Conservation (phyloP, 1,140 invertebrate species). For the Drosophila oshimai region DNA sequence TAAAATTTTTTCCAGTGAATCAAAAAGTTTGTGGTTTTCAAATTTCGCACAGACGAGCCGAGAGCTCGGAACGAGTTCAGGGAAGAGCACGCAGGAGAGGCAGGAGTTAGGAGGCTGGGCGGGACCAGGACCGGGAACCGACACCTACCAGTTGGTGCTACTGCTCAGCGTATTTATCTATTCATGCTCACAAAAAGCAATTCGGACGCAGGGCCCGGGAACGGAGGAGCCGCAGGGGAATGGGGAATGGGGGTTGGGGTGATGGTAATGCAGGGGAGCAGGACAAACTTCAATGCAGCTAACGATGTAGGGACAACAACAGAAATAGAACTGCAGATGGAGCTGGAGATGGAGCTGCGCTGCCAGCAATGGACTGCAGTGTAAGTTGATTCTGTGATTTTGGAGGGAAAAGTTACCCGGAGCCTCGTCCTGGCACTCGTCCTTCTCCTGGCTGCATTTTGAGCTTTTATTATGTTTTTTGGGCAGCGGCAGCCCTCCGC, state of each 20-base stretch:
- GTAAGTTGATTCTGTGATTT: slow-evolving; percentile 78
- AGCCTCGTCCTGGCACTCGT: slow-evolving; percentile 20
- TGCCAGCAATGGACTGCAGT: slow-evolving; percentile 61
- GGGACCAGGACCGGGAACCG: slow-evolving; percentile 13
- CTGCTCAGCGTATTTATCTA: slow-evolving; percentile 73
- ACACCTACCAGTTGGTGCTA: slow-evolving; percentile 44
- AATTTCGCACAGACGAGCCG: slow-evolving; percentile 53
- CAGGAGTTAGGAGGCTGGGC: slow-evolving; percentile 19
- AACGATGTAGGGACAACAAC: slow-evolving; percentile 72
- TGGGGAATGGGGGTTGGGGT: not conserved
- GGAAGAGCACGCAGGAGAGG: not conserved
- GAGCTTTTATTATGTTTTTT: slow-evolving; percentile 76
- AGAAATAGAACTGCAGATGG: slow-evolving; percentile 33
- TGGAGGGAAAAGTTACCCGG: slow-evolving; percentile 59
- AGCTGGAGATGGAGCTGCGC: slow-evolving; percentile 27
- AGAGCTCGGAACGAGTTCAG: not conserved
- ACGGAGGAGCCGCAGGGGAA: not conserved
- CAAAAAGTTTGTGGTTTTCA: slow-evolving; percentile 71
- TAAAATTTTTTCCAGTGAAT: slow-evolving; percentile 10
- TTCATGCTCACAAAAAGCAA: slow-evolving; percentile 77
- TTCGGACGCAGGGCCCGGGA: slow-evolving; percentile 35
- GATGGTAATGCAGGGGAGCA: not conserved
- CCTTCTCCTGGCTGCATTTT: slow-evolving; percentile 54
- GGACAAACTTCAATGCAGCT: slow-evolving; percentile 73
- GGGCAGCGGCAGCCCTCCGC: slow-evolving; percentile 7